Evolutionary conservation across 2,797 vertebrate genomes (phyloP).

Genomic region (Eleutherodactylus coqui): DNA sequence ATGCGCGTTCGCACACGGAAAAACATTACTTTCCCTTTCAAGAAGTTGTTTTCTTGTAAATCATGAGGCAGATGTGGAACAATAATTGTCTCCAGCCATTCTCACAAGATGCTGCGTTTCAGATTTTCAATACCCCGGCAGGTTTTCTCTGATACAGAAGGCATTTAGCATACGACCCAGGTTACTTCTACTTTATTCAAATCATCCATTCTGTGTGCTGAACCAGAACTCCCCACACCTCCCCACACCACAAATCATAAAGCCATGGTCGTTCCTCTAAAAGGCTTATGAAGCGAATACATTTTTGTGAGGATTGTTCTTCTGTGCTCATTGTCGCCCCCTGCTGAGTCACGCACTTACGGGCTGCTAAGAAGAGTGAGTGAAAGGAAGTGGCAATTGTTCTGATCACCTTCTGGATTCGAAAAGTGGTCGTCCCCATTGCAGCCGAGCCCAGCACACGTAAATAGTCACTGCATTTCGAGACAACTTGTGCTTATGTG

Average conservation of each 20-base stretch:
- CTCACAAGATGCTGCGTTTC: slow-evolving; percentile 6
- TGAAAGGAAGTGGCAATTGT: neutral
- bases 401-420: neutral
- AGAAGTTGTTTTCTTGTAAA: slow-evolving; percentile 47
- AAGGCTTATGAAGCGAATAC: neutral
- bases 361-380: neutral
- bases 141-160: slow-evolving; percentile 1
- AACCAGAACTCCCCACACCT: neutral
- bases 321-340: neutral
- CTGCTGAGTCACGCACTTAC: too few relatives aligned
- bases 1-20: slow-evolving; percentile 60
- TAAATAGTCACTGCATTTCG: too few relatives aligned
- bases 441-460: too few relatives aligned
- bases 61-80: slow-evolving; percentile 50
- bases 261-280: neutral
- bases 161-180: neutral
- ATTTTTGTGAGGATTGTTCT: neutral
- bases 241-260: neutral
- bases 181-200: neutral
- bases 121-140: slow-evolving; percentile 8
- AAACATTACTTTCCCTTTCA: slow-evolving; percentile 46
- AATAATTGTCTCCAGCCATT: slow-evolving; percentile 55
- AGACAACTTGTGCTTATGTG: too few relatives aligned
- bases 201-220: neutral
- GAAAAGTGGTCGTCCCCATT: neutral